Conservation (phyloP, 2,888 invertebrate genomes). For the Polia nebulosa region DNA sequence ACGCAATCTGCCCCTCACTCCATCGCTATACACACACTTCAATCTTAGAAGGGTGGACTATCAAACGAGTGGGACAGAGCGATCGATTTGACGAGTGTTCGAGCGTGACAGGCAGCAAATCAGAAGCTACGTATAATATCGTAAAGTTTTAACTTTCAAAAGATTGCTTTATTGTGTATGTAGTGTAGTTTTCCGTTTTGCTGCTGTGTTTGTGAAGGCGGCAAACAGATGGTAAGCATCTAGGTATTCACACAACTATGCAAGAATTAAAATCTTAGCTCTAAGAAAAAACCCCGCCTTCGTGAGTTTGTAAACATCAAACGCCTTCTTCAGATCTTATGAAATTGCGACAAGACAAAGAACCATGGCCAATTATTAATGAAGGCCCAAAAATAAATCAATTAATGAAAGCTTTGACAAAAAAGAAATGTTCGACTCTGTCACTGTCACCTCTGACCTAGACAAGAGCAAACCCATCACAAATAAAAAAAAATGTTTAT, state of each 20-base stretch:
- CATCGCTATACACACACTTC: background rate
- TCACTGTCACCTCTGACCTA: no score
- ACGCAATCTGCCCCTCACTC: constrained; percentile 5
- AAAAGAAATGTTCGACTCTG: no score
- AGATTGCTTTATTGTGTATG: background rate
- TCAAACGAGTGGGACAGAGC: constrained; percentile 22
- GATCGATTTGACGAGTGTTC: constrained; percentile 6
- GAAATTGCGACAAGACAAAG: no score
- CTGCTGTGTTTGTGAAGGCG: background rate
- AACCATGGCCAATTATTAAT: no score
- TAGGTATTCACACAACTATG: background rate
- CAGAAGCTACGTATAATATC: background rate
- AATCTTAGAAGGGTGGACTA: background rate
- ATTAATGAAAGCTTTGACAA: no score
- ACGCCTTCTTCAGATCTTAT: no score
- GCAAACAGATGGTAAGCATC: background rate
- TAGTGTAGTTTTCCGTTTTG: constrained; percentile 3
- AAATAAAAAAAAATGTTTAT: no score
- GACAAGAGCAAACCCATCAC: no score
- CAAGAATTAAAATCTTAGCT: background rate
- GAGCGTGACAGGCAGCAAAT: constrained; percentile 9
- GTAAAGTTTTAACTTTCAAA: background rate
- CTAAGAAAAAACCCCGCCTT: background rate
- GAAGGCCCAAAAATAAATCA: no score
- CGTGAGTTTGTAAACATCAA: background rate